Percentiles rank a stretch among this genome's conserved stretches.
phyloP scores from a whole-genome alignment of 1,140 invertebrate species.

The Drosophila paulistorum region DNA sequence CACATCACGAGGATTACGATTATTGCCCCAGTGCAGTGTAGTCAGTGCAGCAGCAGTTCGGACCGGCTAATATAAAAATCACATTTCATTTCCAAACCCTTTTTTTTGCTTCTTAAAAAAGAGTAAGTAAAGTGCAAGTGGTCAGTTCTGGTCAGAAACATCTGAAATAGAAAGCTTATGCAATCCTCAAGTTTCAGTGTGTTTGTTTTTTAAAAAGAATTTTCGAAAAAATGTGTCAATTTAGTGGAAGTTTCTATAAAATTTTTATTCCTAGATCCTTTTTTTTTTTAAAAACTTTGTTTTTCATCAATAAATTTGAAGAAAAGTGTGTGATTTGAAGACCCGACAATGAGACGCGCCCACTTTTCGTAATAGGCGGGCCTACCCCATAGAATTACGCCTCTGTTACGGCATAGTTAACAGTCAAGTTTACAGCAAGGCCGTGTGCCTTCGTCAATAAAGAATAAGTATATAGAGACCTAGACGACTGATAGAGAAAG shows the following conservation, averaged over 20 bases:
- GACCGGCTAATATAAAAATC: constrained; percentile 29
- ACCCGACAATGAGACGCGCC: not conserved
- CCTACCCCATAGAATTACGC: not conserved
- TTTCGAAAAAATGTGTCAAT: not conserved
- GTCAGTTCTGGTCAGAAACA: not conserved
- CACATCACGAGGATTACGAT: constrained; percentile 24
- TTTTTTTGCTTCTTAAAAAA: constrained; percentile 14
- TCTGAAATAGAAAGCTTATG: not conserved
- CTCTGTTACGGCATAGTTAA: not conserved
- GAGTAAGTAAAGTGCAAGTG: constrained; percentile 32
- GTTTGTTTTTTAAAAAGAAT: not conserved
- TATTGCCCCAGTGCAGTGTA: constrained; percentile 55
- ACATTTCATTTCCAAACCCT: constrained; percentile 30
- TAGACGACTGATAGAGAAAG: not conserved
- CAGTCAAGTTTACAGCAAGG: constrained; percentile 8
- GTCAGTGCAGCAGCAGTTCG: constrained; percentile 30
- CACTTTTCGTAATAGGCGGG: not conserved
- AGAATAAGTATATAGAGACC: not conserved
- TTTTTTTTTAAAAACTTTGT: too few relatives aligned
- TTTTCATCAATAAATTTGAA: too few relatives aligned
- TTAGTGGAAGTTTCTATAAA: too few relatives aligned
- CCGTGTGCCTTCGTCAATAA: not conserved
- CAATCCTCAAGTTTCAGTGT: not conserved
- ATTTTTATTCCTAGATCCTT: too few relatives aligned
- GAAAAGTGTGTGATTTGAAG: too few relatives aligned